Evolutionary conservation across 2,797 vertebrate species (phyloP), one percentile per base, ranked within the genome.

Genomic region (Spinus olivaceus): DNA sequence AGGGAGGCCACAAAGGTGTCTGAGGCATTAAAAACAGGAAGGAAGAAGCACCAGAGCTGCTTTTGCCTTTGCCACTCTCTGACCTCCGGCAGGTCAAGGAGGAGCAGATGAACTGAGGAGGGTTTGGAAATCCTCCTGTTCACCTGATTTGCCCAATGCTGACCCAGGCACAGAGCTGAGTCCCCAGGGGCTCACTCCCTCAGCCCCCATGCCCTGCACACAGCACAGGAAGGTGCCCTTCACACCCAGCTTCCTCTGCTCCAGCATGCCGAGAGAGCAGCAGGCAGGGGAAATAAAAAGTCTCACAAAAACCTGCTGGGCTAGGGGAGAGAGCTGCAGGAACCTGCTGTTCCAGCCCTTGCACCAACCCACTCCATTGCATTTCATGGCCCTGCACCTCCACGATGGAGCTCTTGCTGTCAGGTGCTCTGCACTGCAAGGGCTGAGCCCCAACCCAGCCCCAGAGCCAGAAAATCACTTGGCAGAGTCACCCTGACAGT

Each of bases 291-390:
- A 50, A 70, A 56, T 28, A 6, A 39, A 57, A 37, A 69, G 28
- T 3, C 6, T 32, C 0, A 14, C 0, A 12, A 2, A 35, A 24
- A n/a, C 28, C 35, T 56, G 51, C 44, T 0, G 0, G 76, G 54
- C 37, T 39, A 24, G n/a, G 32, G 32, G 33, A 82, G 69, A 85
- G 71, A 39, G 47, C 44, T 64, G 64, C 60, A 89, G 60, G 30
- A 80, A 73, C 56, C 78, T 66, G 81, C 85, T 78, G 57, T 20
- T 85, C 82, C 76, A 83, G 84, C 82, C 17, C 1, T 11, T 50
- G 50, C 66, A 41, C 53, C 49, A 67, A 42, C 50, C 42, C 3
- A 0, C 33, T 32, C 10, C 1, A 20, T 12, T 49, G 33, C 51
- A 39, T 49, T 88, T 86, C 37, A 39, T n/a, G 54, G 50, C 39